Evolutionary conservation across 2,113 vertebrate species (phyloP).

Genomic region (Microcebus jonahi): DNA sequence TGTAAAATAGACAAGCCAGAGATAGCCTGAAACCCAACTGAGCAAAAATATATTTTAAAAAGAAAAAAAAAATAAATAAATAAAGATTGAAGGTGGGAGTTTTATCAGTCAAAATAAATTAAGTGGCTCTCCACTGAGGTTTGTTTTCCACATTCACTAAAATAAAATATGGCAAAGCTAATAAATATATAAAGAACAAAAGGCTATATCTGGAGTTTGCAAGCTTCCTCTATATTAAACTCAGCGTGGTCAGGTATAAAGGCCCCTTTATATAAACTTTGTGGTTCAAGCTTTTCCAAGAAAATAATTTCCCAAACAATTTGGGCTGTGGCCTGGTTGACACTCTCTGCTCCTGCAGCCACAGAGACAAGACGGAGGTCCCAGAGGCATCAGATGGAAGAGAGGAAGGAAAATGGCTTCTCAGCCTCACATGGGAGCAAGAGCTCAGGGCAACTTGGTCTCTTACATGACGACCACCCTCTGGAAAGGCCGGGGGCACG

Average conservation of each 20-base stretch:
- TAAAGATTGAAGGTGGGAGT: not conserved
- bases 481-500: not conserved
- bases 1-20: conserved; percentile 13
- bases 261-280: not conserved
- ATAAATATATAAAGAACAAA: conserved; percentile 49
- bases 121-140: not conserved
- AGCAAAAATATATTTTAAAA: not conserved
- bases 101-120: not conserved
- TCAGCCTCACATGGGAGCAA: not conserved
- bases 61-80: not conserved
- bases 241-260: not conserved
- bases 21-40: not conserved
- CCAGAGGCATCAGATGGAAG: not conserved
- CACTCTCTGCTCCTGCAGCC: not conserved
- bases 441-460: not conserved
- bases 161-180: conserved; percentile 52
- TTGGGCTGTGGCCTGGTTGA: not conserved
- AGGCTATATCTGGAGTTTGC: conserved; percentile 33
- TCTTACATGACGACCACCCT: not conserved
- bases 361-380: not conserved
- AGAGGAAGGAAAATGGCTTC: not conserved
- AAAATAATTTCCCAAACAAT: not conserved
- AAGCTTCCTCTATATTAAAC: conserved; percentile 12
- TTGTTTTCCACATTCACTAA: conserved; percentile 56
- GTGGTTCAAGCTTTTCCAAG: not conserved